Conservation (phyloP, 1,140 invertebrate species). For the Oryzaephilus surinamensis region DNA sequence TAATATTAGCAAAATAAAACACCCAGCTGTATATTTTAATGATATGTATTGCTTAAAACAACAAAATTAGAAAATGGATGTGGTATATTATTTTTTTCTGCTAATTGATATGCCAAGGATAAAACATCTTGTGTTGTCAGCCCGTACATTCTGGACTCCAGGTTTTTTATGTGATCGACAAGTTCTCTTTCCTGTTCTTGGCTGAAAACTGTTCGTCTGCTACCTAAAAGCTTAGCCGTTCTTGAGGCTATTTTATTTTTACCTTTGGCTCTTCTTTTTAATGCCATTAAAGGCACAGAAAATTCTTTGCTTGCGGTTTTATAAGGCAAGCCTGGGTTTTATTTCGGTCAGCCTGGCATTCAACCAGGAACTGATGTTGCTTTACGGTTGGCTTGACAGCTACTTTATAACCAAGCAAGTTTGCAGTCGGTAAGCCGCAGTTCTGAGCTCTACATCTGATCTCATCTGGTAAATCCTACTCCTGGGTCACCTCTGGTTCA, state of each 20-base stretch:
- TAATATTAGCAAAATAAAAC: too few relatives aligned
- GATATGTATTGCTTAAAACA: too few relatives aligned
- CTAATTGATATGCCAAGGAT: constrained; percentile 15
- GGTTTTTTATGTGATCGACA: constrained; percentile 8
- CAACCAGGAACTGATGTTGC: too few relatives aligned
- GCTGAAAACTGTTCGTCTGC: constrained; percentile 9
- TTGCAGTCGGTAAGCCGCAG: too few relatives aligned
- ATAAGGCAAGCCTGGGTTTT: not conserved
- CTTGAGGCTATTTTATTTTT: not conserved
- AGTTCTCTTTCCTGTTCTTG: constrained; percentile 13
- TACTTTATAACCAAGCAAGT: too few relatives aligned
- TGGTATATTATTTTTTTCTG: constrained; percentile 14
- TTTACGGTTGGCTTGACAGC: too few relatives aligned
- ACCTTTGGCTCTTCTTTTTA: not conserved
- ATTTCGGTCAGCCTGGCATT: too few relatives aligned
- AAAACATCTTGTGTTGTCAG: constrained; percentile 10
- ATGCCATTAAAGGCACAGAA: not conserved
- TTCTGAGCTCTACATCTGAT: too few relatives aligned
- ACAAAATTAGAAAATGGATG: too few relatives aligned
- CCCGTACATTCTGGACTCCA: constrained; percentile 18
- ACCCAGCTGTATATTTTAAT: too few relatives aligned
- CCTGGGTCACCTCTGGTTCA: too few relatives aligned
- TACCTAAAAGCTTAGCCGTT: constrained; percentile 1
- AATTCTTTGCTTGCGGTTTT: not conserved
- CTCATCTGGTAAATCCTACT: too few relatives aligned